Percentiles rank a stretch among this genome's conserved stretches.
These are phyloP conservation scores for Coregonus suidteri DNA, from an alignment of 2,797 vertebrate genomes.

Conservation along the genomic window DNA sequence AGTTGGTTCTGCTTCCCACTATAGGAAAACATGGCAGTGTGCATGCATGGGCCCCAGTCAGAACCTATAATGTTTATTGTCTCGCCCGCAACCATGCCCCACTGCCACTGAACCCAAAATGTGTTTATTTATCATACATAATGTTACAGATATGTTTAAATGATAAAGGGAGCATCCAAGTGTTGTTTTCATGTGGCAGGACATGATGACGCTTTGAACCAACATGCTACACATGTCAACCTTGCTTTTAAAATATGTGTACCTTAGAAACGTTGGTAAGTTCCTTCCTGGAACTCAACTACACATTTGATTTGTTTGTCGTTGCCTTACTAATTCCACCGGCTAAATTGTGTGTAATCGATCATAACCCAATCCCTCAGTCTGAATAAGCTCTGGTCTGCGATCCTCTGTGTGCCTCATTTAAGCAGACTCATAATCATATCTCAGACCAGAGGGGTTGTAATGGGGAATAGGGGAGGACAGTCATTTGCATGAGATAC, in stretches of 20 bases:
- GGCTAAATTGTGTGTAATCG: constrained; percentile 32
- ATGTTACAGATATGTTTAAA: neutral
- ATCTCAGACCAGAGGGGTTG: constrained; percentile 22
- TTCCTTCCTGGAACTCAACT: neutral
- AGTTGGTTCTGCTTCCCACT: constrained; percentile 21
- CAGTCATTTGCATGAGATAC: constrained; percentile 32
- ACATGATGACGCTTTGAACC: neutral
- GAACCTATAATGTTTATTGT: no score
- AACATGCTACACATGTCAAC: neutral
- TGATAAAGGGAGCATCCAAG: neutral
- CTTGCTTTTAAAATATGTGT: neutral
- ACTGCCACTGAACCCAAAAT: no score
- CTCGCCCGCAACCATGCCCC: no score
- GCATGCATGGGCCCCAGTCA: neutral
- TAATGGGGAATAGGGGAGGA: constrained; percentile 18
- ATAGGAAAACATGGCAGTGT: constrained; percentile 39
- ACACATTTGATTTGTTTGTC: constrained; percentile 5
- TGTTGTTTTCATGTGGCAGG: neutral
- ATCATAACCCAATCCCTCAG: constrained; percentile 28
- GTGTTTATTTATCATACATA: neutral
- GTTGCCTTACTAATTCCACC: constrained; percentile 10
- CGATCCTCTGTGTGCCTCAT: constrained; percentile 26
- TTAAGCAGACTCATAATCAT: constrained; percentile 38
- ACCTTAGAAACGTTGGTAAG: neutral
- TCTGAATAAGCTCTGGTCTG: constrained; percentile 16